These are phyloP conservation scores for Borostomias antarcticus DNA, from an alignment of 2,797 vertebrate species.

Conservation along the genomic window DNA sequence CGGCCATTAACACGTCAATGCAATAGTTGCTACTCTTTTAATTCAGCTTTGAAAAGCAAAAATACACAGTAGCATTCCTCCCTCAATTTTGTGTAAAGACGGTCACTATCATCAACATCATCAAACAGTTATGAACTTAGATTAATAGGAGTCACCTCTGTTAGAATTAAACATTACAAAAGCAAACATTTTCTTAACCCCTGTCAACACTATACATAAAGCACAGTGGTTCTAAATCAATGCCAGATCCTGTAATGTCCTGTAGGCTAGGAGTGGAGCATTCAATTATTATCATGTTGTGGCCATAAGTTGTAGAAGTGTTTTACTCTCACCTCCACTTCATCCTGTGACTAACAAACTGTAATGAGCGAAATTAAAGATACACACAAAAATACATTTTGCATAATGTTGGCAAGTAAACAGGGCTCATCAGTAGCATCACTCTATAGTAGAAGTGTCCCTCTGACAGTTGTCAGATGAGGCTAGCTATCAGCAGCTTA, in stretches of 20 bases:
- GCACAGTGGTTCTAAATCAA: conserved; percentile 20
- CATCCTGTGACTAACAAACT: no score
- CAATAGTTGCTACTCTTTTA: conserved; percentile 23
- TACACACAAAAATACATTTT: no score
- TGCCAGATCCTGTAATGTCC: conserved; percentile 9
- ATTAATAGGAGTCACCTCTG: not conserved
- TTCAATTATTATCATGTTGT: not conserved
- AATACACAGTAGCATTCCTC: conserved; percentile 41
- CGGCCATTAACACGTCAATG: conserved; percentile 26
- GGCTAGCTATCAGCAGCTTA: no score
- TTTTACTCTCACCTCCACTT: no score
- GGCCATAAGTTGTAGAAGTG: no score
- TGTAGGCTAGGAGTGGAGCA: not conserved
- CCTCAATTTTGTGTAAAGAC: conserved; percentile 22
- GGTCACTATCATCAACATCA: not conserved
- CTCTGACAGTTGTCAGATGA: no score
- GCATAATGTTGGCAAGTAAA: no score
- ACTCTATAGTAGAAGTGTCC: no score
- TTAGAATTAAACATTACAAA: conserved; percentile 8
- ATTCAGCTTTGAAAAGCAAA: conserved; percentile 22
- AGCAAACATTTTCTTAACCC: not conserved
- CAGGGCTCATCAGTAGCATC: no score
- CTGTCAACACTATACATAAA: conserved; percentile 4
- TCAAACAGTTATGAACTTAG: not conserved
- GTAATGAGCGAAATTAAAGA: no score